Conservation (phyloP, 2,888 invertebrate species). For the Dynastes grantii region DNA sequence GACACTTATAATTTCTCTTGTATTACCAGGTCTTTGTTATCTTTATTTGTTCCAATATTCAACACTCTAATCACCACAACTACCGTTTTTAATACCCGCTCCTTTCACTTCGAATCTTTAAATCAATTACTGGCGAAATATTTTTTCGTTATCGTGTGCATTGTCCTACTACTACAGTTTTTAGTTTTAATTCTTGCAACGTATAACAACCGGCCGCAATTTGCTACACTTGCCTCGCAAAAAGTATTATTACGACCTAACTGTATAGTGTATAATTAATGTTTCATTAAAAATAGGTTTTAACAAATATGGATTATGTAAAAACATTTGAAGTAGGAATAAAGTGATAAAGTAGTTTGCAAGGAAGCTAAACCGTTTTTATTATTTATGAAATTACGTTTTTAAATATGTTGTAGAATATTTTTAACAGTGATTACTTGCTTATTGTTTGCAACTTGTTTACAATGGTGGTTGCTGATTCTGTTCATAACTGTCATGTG, state of each 20-base stretch:
- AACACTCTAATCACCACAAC: not conserved
- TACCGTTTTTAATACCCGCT: not conserved
- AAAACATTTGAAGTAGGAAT: too few species aligned
- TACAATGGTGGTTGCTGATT: too few species aligned
- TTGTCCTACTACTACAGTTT: slow-evolving; percentile 1
- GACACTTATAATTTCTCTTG: slow-evolving; percentile 46
- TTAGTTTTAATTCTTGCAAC: not conserved
- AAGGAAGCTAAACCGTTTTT: not conserved
- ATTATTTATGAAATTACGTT: too few species aligned
- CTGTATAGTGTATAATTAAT: not conserved
- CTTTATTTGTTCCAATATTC: slow-evolving; percentile 15
- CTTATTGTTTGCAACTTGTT: too few species aligned
- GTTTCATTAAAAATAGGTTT: too few species aligned
- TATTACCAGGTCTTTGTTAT: slow-evolving; percentile 10
- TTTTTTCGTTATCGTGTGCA: not conserved
- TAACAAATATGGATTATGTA: too few species aligned
- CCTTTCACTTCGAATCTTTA: slow-evolving; percentile 13
- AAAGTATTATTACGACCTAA: not conserved
- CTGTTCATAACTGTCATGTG: too few species aligned
- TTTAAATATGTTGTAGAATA: too few species aligned
- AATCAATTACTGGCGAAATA: slow-evolving; percentile 12
- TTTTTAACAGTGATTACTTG: too few species aligned
- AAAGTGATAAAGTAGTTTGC: not conserved
- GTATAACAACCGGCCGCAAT: not conserved
- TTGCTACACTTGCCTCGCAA: not conserved